Evolutionary conservation across 1,140 invertebrate species (phyloP).

Genomic region (Mylabris phalerata): DNA sequence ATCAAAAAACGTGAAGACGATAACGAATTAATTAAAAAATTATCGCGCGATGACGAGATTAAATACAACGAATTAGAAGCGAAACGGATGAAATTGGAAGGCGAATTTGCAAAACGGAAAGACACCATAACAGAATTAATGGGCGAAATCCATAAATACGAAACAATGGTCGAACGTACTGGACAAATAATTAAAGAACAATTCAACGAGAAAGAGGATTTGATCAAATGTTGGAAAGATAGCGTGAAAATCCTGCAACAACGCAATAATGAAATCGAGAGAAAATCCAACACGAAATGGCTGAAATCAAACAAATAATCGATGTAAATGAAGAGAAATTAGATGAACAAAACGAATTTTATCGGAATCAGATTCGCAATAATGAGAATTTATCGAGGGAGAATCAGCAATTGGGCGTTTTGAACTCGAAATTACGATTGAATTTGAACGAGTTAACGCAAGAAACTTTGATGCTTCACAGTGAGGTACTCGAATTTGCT

Average conservation of each 20-base stretch:
- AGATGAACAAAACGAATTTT: constrained; percentile 35
- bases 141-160: constrained; percentile 46
- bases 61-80: constrained; percentile 52
- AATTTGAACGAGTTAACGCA: constrained; percentile 27
- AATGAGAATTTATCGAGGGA: constrained; percentile 32
- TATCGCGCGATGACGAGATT: constrained; percentile 55
- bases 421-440: constrained; percentile 25
- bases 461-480: constrained; percentile 11
- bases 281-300: constrained; percentile 39
- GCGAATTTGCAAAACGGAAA: constrained; percentile 46
- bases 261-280: constrained; percentile 48
- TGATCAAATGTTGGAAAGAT: constrained; percentile 44
- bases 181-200: constrained; percentile 35
- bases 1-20: constrained; percentile 53
- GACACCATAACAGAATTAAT: constrained; percentile 44
- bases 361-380: constrained; percentile 33
- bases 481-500: constrained; percentile 19
- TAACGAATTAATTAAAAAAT: constrained; percentile 55
- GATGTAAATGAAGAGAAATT: constrained; percentile 29
- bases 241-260: constrained; percentile 50
- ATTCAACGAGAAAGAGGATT: constrained; percentile 28
- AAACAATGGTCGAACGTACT: constrained; percentile 46
- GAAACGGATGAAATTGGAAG: constrained; percentile 46
- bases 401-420: constrained; percentile 25
- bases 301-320: constrained; percentile 20